phyloP scores from a whole-genome alignment of 2,797 vertebrate species.

The Eremophila alpestris region DNA sequence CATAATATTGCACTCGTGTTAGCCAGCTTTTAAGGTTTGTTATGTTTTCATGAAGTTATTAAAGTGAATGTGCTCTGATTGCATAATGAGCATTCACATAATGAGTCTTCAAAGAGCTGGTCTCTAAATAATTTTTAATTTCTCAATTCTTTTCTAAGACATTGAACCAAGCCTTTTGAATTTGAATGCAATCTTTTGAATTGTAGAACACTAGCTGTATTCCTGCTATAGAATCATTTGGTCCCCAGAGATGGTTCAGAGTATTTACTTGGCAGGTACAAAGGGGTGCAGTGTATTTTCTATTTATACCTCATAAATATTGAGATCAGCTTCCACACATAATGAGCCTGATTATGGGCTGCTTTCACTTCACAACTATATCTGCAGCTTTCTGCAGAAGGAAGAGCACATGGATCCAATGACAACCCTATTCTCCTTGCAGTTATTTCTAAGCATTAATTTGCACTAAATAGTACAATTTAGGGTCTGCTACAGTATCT shows the following conservation, averaged over 20 bases:
- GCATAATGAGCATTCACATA: slow-evolving; percentile 65
- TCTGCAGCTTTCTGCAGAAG: background rate
- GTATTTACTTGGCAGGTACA: slow-evolving; percentile 28
- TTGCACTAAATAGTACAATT: background rate
- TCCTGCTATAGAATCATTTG: background rate
- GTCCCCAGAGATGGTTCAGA: background rate
- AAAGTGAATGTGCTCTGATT: slow-evolving; percentile 68
- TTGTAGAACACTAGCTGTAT: slow-evolving; percentile 15
- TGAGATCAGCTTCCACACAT: slow-evolving; percentile 31
- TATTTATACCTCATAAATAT: slow-evolving; percentile 37
- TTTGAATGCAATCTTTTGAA: slow-evolving; percentile 38
- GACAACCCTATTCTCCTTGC: background rate
- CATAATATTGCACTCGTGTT: slow-evolving; percentile 49
- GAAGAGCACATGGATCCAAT: background rate
- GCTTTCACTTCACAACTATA: background rate
- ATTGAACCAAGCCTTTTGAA: slow-evolving; percentile 6
- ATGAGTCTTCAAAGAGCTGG: slow-evolving; percentile 43
- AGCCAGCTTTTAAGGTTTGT: slow-evolving; percentile 71
- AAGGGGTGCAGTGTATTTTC: slow-evolving; percentile 23
- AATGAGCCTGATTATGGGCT: background rate
- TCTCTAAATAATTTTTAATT: slow-evolving; percentile 47
- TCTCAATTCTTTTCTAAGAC: slow-evolving; percentile 50
- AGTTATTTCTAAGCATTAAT: background rate
- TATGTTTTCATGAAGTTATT: slow-evolving; percentile 75
- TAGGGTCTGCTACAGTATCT: background rate